Conservation (phyloP, 2,888 invertebrate genomes). For the Malacosoma neustria region DNA sequence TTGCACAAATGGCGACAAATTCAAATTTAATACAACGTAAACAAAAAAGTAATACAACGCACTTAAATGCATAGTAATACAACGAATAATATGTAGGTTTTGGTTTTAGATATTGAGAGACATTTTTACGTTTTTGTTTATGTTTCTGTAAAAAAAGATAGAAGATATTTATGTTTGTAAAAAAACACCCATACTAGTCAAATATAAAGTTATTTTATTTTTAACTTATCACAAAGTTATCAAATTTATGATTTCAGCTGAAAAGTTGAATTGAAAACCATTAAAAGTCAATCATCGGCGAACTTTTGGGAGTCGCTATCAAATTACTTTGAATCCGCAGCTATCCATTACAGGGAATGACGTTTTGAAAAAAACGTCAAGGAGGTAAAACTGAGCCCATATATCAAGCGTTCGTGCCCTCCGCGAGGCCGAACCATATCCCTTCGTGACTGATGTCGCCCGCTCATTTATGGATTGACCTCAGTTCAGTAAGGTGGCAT, state of each 20-base stretch:
- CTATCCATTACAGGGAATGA: constrained; percentile 47
- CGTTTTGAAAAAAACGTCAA: constrained; percentile 56
- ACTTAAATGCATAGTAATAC: too few species aligned
- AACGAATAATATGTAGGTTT: too few species aligned
- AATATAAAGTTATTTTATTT: constrained; percentile 3
- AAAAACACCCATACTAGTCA: too few species aligned
- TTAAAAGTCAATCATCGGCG: constrained; percentile 47
- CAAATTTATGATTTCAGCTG: constrained; percentile 42
- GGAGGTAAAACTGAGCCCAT: constrained; percentile 47
- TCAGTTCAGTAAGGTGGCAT: constrained; percentile 35
- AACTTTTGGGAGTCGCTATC: constrained; percentile 34
- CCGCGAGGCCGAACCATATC: constrained; percentile 27
- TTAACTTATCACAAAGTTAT: constrained; percentile 38
- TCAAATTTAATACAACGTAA: too few species aligned
- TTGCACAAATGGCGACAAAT: too few species aligned
- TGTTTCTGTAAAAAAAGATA: too few species aligned
- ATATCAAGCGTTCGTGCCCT: constrained; percentile 44
- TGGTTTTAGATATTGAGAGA: too few species aligned
- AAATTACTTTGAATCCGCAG: constrained; percentile 42
- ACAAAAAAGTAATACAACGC: too few species aligned
- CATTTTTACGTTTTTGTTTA: too few species aligned
- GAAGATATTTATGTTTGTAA: too few species aligned
- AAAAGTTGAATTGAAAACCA: constrained; percentile 60
- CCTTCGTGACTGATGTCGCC: constrained; percentile 46
- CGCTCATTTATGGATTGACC: constrained; percentile 64